Evolutionary conservation across 2,797 vertebrate species (phyloP).

Genomic region (Crax fasciolata): DNA sequence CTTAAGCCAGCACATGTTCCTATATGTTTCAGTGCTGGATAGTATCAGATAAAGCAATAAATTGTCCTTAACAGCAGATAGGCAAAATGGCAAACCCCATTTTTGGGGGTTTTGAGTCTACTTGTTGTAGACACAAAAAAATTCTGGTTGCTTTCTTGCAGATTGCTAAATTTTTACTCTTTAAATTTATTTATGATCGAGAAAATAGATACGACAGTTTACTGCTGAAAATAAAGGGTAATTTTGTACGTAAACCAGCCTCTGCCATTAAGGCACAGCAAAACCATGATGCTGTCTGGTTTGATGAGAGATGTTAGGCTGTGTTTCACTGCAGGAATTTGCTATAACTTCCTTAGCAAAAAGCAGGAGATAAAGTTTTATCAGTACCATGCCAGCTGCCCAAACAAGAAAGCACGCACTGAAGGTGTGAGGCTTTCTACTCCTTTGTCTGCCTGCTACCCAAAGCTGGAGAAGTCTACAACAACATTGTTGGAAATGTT

Average conservation of each 20-base stretch:
- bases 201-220: background rate
- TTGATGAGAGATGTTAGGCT: background rate
- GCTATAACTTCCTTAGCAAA: fast-evolving
- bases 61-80: background rate
- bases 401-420: background rate
- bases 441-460: background rate
- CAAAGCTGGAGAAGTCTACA: background rate
- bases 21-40: background rate
- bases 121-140: fast-evolving
- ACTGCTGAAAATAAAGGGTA: background rate
- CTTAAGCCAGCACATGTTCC: background rate
- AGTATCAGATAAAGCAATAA: background rate
- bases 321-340: background rate
- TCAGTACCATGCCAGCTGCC: background rate
- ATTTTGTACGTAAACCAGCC: background rate
- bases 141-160: fast-evolving
- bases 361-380: background rate
- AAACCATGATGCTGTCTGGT: background rate
- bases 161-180: background rate
- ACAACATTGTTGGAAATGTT: background rate
- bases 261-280: background rate
- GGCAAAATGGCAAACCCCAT: background rate
- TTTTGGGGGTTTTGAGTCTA: no score
- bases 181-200: background rate
- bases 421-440: background rate